phyloP scores from a whole-genome alignment of 92 coral and sea anemone genomes.

The Zoanthus sansibaricus region DNA sequence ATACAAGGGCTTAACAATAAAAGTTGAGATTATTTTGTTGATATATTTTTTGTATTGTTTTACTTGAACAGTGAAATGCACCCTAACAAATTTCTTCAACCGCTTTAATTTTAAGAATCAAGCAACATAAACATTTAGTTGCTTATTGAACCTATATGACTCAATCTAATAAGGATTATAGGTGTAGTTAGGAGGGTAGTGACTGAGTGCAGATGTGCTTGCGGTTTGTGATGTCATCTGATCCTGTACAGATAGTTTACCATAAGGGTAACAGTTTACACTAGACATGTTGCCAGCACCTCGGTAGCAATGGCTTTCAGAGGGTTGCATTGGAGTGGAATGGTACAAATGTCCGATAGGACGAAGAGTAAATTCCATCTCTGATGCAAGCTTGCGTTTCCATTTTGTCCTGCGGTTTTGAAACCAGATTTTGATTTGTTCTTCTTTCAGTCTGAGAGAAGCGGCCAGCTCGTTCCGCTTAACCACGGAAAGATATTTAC shows the following conservation, averaged over 20 bases:
- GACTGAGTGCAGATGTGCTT: background rate
- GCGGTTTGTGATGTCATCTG: background rate
- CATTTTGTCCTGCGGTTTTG: constrained; percentile 71
- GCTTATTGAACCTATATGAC: background rate
- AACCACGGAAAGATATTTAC: constrained; percentile 60
- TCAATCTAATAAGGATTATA: constrained; percentile 12
- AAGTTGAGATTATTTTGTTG: no score
- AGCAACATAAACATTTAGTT: no score
- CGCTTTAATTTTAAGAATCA: no score
- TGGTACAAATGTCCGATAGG: constrained; percentile 46
- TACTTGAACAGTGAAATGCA: no score
- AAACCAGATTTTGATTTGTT: constrained; percentile 69
- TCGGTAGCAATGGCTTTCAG: constrained; percentile 5
- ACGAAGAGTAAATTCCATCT: constrained; percentile 57
- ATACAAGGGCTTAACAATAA: no score
- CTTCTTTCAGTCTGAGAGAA: constrained; percentile 55
- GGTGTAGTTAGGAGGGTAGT: constrained; percentile 12
- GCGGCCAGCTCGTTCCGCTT: constrained; percentile 62
- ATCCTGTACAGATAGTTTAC: constrained; percentile 13
- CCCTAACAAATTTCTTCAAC: no score
- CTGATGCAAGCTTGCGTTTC: constrained; percentile 70
- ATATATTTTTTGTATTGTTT: no score
- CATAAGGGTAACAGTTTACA: constrained; percentile 10
- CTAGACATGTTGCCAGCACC: constrained; percentile 13
- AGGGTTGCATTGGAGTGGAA: constrained; percentile 31